These are phyloP conservation scores for Pollenia griseotomentosa DNA, from an alignment of 2,888 invertebrate genomes.

Conservation along the genomic window DNA sequence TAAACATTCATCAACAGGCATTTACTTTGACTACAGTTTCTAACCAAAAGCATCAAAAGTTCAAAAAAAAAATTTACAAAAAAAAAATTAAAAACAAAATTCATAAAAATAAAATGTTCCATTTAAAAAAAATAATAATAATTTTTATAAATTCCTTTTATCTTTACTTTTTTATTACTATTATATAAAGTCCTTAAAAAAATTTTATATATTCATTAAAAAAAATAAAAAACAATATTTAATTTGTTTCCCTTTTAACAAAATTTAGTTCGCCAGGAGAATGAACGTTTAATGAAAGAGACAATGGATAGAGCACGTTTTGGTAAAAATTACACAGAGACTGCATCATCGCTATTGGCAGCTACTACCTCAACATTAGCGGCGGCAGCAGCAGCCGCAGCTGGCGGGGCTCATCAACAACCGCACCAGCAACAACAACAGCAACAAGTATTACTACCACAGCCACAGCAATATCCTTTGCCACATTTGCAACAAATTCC, in stretches of 20 bases:
- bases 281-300: conserved; percentile 93
- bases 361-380: conserved; percentile 71
- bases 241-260: conserved; percentile 21
- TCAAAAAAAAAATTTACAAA: conserved; percentile 24
- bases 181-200: conserved; percentile 40
- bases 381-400: conserved; percentile 54
- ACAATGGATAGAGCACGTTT: conserved; percentile 86
- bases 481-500: conserved; percentile 74
- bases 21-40: conserved; percentile 83
- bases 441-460: conserved; percentile 57
- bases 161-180: conserved; percentile 39
- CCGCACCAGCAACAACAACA: conserved; percentile 58
- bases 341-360: conserved; percentile 77
- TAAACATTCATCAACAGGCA: conserved; percentile 82
- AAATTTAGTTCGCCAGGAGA: conserved; percentile 92
- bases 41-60: conserved; percentile 79
- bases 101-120: conserved; percentile 73
- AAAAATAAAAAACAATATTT: conserved; percentile 4
- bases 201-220: conserved; percentile 71
- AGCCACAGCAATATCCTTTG: conserved; percentile 68
- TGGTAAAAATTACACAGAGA: conserved; percentile 83
- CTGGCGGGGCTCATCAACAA: conserved; percentile 57
- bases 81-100: conserved; percentile 55
- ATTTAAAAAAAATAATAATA: conserved; percentile 57
- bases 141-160: conserved; percentile 57